phyloP scores from a whole-genome alignment of 1,140 invertebrate genomes.

The Trichonephila clavata region DNA sequence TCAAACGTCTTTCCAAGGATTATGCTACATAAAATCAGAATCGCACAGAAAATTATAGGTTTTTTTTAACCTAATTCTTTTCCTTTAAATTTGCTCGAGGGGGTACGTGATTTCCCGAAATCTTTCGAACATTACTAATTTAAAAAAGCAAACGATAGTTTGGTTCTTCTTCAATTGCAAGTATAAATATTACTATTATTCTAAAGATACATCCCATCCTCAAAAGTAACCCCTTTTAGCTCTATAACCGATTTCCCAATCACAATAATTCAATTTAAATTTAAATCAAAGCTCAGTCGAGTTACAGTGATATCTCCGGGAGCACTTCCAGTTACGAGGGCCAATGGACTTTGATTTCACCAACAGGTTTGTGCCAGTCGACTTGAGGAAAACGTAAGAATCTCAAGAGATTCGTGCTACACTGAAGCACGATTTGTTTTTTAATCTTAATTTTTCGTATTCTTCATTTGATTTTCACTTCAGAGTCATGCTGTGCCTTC shows the following conservation, averaged over 20 bases:
- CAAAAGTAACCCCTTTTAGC: too few relatives aligned
- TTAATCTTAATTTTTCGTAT: not conserved
- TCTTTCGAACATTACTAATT: too few relatives aligned
- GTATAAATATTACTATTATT: not conserved
- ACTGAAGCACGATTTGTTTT: slow-evolving; percentile 33
- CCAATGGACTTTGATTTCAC: slow-evolving; percentile 56
- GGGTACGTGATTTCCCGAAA: too few relatives aligned
- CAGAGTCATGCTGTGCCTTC: slow-evolving; percentile 29
- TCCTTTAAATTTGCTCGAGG: too few relatives aligned
- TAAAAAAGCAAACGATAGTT: not conserved
- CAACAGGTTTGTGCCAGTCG: slow-evolving; percentile 38
- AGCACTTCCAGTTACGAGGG: slow-evolving; percentile 1
- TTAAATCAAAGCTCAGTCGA: slow-evolving; percentile 8
- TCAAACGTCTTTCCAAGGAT: too few relatives aligned
- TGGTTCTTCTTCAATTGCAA: not conserved
- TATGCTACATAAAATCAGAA: too few relatives aligned
- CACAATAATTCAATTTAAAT: not conserved
- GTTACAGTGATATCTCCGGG: slow-evolving; percentile 25
- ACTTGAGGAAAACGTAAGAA: slow-evolving; percentile 43
- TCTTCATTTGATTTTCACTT: slow-evolving; percentile 19
- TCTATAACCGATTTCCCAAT: not conserved
- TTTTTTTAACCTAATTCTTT: too few relatives aligned
- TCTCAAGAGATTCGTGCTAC: slow-evolving; percentile 34
- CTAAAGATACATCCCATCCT: not conserved
- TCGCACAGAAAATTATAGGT: too few relatives aligned